A percentile compares a stretch with the other conserved stretches of the same genome.
These are phyloP conservation scores for Macrochelys suwanniensis DNA, from an alignment of 2,797 vertebrate genomes.

Conservation along the genomic window DNA sequence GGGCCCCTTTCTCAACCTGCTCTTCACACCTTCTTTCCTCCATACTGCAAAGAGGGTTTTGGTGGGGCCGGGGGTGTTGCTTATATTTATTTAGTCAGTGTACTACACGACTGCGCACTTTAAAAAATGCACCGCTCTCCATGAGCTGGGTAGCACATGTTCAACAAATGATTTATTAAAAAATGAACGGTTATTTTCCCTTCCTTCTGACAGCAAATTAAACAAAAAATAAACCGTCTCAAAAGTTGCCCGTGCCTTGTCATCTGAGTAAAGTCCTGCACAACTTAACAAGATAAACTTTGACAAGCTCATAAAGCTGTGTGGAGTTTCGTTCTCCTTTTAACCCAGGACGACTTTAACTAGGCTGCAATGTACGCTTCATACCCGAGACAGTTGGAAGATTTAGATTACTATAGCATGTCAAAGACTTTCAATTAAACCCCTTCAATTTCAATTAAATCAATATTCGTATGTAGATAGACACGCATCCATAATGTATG, in stretches of 20 bases:
- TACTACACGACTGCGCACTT: not conserved
- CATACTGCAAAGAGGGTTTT: not conserved
- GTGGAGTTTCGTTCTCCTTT: not conserved
- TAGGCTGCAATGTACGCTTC: not conserved
- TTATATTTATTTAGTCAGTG: not conserved
- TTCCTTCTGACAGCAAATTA: not conserved
- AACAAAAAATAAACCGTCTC: not conserved
- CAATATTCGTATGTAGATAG: not conserved
- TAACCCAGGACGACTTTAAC: not conserved
- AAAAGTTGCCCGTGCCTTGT: slow-evolving; percentile 26
- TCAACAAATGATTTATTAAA: slow-evolving; percentile 51
- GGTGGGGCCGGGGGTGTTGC: not conserved
- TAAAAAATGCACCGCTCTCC: not conserved
- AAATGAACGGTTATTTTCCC: not conserved
- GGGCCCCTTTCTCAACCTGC: not conserved
- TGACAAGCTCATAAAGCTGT: not conserved
- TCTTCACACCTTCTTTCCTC: not conserved
- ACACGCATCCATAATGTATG: not conserved
- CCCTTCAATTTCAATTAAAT: not conserved
- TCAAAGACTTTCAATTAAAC: not conserved
- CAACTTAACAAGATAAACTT: slow-evolving; percentile 46
- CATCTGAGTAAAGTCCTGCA: slow-evolving; percentile 16
- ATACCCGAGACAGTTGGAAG: not conserved
- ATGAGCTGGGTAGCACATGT: slow-evolving; percentile 16
- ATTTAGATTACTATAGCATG: not conserved